Base-by-base conservation (phyloP, 2,888 invertebrate genomes). In the Diachrysia chrysitis region DNA sequence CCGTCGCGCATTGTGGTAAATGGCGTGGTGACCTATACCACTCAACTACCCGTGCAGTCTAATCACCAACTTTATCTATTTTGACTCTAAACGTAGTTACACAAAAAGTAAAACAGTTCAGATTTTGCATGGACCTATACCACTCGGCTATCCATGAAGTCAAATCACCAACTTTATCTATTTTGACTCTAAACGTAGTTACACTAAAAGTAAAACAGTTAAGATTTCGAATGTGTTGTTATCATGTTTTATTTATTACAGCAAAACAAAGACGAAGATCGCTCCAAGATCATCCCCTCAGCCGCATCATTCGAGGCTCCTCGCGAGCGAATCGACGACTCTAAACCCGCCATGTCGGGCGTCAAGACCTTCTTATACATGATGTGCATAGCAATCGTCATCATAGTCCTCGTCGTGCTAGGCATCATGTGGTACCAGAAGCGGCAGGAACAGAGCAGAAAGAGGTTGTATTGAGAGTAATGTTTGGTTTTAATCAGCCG, bases 361-460 rank as follows among this genome's bases (percentile, higher is more conserved):
- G 96, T 98, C 63, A 99, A 99, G 91, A 97, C 99, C 62, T 98
- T 99, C 93, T 95, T 99, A 2, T 96, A 98, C 71, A 97, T 99
- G 95, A 96, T 99, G 80, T 96, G 98, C 61, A 97, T 97, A 16
- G 97, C 99, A 61, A 96, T 99, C 29, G 97, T 97, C 2, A 92
- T 99, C 12, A 97, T 98, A 54, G 98, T 97, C 0, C 96, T 98
- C 73, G 97, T 98, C 0, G 98, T 99, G 3, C 96, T 99, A 63
- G 99, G 98, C 32, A 97, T 99, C 72, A 98, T 99, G 96, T 97
- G 98, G 90, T 99, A 99, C 90, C 98, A 99, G 90, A 99, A 99
- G 88, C 97, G 98, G 70, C 98, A 98, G 88, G 98, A 98, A 88
- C 97, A 98, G 78, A 97, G 97, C 69, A 96, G 98, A 84, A 99